Base-by-base conservation (phyloP, 2,888 invertebrate genomes). In the Thecophora atra region DNA sequence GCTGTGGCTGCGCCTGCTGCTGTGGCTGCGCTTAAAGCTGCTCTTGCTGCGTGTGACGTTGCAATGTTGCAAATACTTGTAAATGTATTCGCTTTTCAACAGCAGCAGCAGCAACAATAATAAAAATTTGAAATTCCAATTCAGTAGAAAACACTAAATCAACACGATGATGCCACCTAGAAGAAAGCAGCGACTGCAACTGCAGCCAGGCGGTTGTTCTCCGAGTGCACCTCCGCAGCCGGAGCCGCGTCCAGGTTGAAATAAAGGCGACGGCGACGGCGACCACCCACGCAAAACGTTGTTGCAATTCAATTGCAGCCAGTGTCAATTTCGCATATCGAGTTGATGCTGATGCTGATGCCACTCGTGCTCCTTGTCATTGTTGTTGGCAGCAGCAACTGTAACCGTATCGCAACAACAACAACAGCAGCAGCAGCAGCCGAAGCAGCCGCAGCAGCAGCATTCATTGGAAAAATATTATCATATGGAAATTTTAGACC, bases 401-500 rank as follows among this genome's bases (percentile, higher is more conserved):
- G n/a, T 37, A 56, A 56, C 56, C 44, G 21, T 37, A 19, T n/a
- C 51, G 42, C 13, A 19, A n/a, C 56, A 47, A n/a, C n/a, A n/a
- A n/a, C 30, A 21, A 13, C 30, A 51, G 62, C 62, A n/a, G 21
- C 21, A 37, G 67, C 42, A 17, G 42, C 58, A 21, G 56, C 54
- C 13, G 17, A 19, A 42, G 64, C 64, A 21, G 13, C 47, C 1
- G 19, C 24, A 5, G 64, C 26, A 47, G 47, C 28, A 58, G 42
- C 62, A 62, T 70, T 70, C 70, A 63, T 70, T 71, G 76, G 74
- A 77, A 76, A 78, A 80, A 80, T 80, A 80, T 80, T 80, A 80
- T 80, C 80, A 80, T 80, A 80, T 80, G 80, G 78, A 79, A 80
- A 80, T 80, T 80, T 77, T 73, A 62, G 63, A 70, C 47, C 70